Base-by-base conservation (phyloP, 2,113 vertebrate species). In the Chamaea fasciata region DNA sequence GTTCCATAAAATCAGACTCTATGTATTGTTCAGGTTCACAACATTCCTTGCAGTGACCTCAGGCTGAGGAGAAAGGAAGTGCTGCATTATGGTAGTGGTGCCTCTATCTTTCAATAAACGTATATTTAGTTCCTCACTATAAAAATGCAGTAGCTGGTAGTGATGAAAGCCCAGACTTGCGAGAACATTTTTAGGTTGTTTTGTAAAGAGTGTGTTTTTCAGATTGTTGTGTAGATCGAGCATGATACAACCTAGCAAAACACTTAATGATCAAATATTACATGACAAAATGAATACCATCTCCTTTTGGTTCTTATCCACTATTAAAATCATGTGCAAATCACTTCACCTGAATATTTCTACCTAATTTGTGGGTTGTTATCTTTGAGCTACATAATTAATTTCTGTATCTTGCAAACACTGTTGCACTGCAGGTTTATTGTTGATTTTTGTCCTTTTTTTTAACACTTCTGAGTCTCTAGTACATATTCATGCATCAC, bases 1-100 rank as follows among this genome's bases (percentile, higher is more conserved):
- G 80, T 80, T 97, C 92, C 33, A 87, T 97, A 96, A 98, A 98
- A 97, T 83, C 79, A 57, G 57, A 13, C 47, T 94, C 41, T 93
- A 52, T 87, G 76, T 94, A 92, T 83, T 73, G 46, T 52, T 91
- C 77, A 94, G 84, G 82, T 95, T 95, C 78, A 55, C 55, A 67
- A 84, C 31, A 10, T 81, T 92, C 96, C 94, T 97, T 95, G 87
- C 20, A 85, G 90, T 94, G 84, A 75, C 86, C 92, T 96, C 87
- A 97, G 87, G 60, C 11, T 52, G 23, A 92, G 79, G 68, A 65
- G 52, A 89, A 81, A 69, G 67, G 39, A 94, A 71, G 26, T 13
- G 49, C 28, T 71, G 47, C 12, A 8, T 77, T 96, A 77, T 83
- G 85, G 94, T 83, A 95, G 73, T 35, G 55, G 56, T 85, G 47